Conservation (phyloP, 2,113 vertebrate genomes). For the Candoia aspera region DNA sequence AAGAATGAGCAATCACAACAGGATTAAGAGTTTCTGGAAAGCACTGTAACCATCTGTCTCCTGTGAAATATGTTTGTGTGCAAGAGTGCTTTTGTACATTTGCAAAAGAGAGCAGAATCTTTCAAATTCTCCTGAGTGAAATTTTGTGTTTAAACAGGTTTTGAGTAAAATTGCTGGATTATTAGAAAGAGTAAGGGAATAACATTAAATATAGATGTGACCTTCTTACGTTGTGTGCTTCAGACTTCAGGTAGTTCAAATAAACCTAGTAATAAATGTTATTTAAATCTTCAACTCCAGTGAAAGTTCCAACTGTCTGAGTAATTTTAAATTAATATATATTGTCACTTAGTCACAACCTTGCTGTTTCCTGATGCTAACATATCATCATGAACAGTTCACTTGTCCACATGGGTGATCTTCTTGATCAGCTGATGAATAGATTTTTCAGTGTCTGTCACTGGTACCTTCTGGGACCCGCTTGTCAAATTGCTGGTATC, state of each 20-base stretch:
- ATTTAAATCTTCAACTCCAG: background rate
- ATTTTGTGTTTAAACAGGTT: background rate
- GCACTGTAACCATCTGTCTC: background rate
- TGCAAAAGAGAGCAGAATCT: background rate
- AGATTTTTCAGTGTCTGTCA: conserved; percentile 11
- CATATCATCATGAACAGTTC: background rate
- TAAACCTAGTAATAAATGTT: conserved; percentile 1
- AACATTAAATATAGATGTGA: background rate
- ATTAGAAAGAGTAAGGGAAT: background rate
- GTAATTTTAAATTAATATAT: conserved; percentile 8
- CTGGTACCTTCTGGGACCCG: conserved; percentile 3
- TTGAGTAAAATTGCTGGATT: background rate
- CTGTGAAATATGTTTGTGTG: background rate
- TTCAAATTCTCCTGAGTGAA: conserved; percentile 3
- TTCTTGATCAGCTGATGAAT: conserved; percentile 17
- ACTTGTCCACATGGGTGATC: background rate
- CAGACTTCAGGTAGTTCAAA: background rate
- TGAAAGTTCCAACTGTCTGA: background rate
- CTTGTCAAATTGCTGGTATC: background rate
- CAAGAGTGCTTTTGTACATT: background rate
- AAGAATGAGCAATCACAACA: background rate
- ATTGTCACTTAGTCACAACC: background rate
- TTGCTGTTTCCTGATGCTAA: background rate
- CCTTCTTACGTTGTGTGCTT: background rate
- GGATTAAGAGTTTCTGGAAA: background rate